A percentile compares a stretch with the other conserved stretches of the same genome.
phyloP scores from a whole-genome alignment of 1,140 invertebrate genomes.

The Bombus difficillimus region DNA sequence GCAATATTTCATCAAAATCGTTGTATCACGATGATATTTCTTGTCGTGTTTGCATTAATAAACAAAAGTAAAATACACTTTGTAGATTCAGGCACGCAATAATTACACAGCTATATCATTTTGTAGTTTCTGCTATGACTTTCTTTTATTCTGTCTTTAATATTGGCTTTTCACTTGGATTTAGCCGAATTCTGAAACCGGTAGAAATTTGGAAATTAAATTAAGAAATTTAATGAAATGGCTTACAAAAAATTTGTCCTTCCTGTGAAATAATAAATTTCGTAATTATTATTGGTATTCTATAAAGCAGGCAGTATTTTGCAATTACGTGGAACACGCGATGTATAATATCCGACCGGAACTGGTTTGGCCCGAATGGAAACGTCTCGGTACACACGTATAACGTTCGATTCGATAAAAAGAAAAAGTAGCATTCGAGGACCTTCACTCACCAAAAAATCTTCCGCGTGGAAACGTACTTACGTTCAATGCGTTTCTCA shows the following conservation, averaged over 20 bases:
- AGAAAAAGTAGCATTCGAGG: constrained; percentile 52
- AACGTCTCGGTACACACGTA: constrained; percentile 44
- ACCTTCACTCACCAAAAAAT: constrained; percentile 60
- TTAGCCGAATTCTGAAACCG: too few relatives aligned
- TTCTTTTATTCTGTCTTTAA: too few relatives aligned
- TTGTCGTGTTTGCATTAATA: too few relatives aligned
- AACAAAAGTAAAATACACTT: too few relatives aligned
- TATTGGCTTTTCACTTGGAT: too few relatives aligned
- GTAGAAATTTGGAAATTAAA: too few relatives aligned
- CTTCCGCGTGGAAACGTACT: constrained; percentile 51
- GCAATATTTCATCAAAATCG: not conserved
- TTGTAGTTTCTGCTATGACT: too few relatives aligned
- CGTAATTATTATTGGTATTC: not conserved
- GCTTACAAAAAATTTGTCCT: not conserved
- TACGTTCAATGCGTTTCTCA: constrained; percentile 43
- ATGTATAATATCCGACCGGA: constrained; percentile 50
- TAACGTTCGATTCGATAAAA: constrained; percentile 44
- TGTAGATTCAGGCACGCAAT: too few relatives aligned
- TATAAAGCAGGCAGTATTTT: not conserved
- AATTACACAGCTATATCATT: not conserved
- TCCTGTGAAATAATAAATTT: not conserved
- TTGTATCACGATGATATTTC: not conserved
- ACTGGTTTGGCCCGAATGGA: constrained; percentile 73
- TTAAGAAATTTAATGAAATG: too few relatives aligned
- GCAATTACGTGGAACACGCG: constrained; percentile 62